A percentile compares a stretch with the other conserved stretches of the same genome.
These are phyloP conservation scores for Zosterops japonicus DNA, from an alignment of 2,113 vertebrate genomes.

Conservation along the genomic window DNA sequence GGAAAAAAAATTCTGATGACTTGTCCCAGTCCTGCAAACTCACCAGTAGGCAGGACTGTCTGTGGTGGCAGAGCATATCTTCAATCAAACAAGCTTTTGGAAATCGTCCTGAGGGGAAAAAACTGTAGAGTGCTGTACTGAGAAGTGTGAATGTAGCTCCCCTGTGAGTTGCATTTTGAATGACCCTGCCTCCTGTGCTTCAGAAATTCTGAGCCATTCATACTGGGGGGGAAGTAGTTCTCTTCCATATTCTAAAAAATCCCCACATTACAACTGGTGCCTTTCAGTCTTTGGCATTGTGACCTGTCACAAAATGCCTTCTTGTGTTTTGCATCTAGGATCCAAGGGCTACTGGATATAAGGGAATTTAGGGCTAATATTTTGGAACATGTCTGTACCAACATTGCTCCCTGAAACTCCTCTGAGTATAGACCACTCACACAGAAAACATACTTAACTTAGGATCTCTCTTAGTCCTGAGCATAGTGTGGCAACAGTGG, in stretches of 20 bases:
- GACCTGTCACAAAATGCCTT: neutral
- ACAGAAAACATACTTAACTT: neutral
- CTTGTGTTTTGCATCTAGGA: neutral
- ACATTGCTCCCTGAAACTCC: neutral
- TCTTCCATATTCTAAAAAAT: neutral
- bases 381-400: neutral
- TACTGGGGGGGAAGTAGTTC: neutral
- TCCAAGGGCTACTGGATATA: neutral
- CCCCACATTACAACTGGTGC: neutral
- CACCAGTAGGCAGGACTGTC: neutral
- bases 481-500: neutral
- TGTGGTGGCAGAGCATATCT: neutral
- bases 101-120: rapidly evolving
- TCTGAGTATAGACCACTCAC: neutral
- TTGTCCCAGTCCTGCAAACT: neutral
- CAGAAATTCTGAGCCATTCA: neutral
- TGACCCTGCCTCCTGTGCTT: neutral
- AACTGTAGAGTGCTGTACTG: neutral
- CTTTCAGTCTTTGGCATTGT: neutral
- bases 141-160: neutral
- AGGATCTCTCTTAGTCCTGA: neutral
- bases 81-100: neutral
- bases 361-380: neutral
- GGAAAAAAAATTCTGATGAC: neutral
- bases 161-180: neutral